Conservation (phyloP, 2,113 vertebrate genomes). For the Sula dactylatra region DNA sequence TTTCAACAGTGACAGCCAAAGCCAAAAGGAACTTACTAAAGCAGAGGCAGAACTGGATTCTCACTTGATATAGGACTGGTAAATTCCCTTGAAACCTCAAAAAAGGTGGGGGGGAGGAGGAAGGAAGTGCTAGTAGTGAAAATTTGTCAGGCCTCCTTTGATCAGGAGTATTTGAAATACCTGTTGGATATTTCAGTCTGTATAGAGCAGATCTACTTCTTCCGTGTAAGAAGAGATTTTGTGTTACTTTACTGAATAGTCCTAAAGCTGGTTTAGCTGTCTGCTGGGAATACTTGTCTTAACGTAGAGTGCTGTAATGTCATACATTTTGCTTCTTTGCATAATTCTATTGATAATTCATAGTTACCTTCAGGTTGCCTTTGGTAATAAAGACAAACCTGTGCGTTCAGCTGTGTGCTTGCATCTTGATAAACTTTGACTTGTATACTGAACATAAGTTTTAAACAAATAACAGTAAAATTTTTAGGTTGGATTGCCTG, state of each 20-base stretch:
- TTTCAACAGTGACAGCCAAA: background rate
- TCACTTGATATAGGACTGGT: background rate
- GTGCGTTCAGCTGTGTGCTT: background rate
- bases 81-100: background rate
- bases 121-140: background rate
- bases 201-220: background rate
- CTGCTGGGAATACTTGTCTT: background rate
- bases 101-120: background rate
- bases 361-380: background rate
- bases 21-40: background rate
- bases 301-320: background rate
- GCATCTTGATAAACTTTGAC: background rate
- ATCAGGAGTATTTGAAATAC: background rate
- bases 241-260: background rate
- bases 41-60: background rate
- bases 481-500: background rate
- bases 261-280: background rate
- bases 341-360: background rate
- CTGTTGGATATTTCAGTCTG: background rate
- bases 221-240: background rate
- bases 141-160: background rate
- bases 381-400: background rate
- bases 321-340: background rate
- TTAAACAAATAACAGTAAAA: background rate
- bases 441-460: background rate